Conservation (phyloP, 2,797 vertebrate genomes). For the Hydrophis major region DNA sequence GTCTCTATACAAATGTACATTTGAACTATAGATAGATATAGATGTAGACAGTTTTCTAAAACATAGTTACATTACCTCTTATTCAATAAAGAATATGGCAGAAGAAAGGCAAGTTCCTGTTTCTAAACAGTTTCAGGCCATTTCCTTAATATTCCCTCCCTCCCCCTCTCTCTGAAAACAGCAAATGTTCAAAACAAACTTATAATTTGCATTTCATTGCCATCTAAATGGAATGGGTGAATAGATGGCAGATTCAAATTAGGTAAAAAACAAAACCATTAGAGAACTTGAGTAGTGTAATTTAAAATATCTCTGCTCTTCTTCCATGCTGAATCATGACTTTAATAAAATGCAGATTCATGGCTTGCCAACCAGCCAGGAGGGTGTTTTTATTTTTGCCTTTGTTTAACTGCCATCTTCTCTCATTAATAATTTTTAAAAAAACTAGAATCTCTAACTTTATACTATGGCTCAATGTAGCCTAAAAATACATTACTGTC, state of each 20-base stretch:
- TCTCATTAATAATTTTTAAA: not conserved
- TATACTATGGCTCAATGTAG: not conserved
- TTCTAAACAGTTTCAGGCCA: too few relatives aligned
- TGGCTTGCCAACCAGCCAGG: not conserved
- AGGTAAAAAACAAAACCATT: not conserved
- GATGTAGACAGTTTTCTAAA: not conserved
- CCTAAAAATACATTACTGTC: not conserved
- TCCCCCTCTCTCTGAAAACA: not conserved
- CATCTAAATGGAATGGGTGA: not conserved
- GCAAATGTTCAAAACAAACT: not conserved
- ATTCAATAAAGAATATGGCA: not conserved
- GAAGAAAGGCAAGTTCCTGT: too few relatives aligned
- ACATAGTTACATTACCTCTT: not conserved
- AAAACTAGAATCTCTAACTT: not conserved
- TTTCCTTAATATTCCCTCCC: too few relatives aligned
- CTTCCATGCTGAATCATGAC: not conserved
- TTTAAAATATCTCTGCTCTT: not conserved
- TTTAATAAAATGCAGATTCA: not conserved
- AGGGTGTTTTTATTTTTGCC: not conserved
- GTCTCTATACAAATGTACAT: not conserved
- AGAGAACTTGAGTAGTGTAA: not conserved
- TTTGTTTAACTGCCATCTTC: not conserved
- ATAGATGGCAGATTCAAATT: not conserved
- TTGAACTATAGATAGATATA: not conserved
- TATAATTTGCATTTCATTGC: not conserved